A percentile compares a stretch with the other conserved stretches of the same genome.
These are phyloP conservation scores for Lepilemur septentrionalis DNA, from an alignment of 2,797 vertebrate species.

Conservation along the genomic window DNA sequence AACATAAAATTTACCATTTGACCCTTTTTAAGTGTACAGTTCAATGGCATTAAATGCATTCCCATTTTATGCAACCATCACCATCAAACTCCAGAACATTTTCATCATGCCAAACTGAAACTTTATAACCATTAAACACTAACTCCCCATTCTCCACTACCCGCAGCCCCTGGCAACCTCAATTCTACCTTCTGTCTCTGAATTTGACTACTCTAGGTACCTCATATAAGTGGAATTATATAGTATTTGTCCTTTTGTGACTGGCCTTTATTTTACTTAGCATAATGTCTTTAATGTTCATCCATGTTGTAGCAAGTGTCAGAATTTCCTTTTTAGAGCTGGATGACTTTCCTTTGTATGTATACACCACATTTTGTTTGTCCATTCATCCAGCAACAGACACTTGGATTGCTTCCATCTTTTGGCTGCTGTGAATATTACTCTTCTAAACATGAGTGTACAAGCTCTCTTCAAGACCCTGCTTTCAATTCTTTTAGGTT, in stretches of 20 bases:
- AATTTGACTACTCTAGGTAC: background rate
- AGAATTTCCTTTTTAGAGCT: background rate
- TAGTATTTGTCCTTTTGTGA: background rate
- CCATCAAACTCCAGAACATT: background rate
- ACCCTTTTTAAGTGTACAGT: background rate
- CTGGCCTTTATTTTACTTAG: background rate
- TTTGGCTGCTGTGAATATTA: background rate
- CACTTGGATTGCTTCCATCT: background rate
- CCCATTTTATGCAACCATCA: background rate
- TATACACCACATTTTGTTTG: background rate
- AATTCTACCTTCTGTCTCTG: background rate
- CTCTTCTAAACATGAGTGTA: background rate
- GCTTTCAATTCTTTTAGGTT: background rate
- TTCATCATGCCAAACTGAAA: background rate
- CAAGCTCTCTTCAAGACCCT: background rate
- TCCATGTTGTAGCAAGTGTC: background rate
- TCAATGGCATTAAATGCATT: background rate
- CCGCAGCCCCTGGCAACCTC: too few relatives aligned
- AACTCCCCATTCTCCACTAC: background rate
- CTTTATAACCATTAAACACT: background rate
- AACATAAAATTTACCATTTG: background rate
- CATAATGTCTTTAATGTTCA: background rate
- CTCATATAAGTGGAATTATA: background rate
- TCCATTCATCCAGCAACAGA: background rate
- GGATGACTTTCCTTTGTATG: too few relatives aligned